phyloP scores from a whole-genome alignment of 2,797 vertebrate genomes.

The Muscicapa striata region DNA sequence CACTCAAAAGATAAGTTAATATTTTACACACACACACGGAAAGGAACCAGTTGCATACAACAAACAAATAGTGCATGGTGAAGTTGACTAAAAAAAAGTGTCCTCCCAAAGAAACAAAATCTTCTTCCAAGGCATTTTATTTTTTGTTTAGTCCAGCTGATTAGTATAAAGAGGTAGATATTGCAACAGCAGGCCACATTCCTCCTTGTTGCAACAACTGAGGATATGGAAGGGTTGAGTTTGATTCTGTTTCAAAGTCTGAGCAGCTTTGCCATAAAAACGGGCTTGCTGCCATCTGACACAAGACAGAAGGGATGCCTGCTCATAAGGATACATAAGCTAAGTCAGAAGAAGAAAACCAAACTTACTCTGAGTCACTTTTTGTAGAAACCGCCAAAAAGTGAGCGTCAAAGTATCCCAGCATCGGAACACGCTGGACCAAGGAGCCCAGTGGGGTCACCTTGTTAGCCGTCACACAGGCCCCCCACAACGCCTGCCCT shows the following conservation, averaged over 20 bases:
- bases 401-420: not conserved
- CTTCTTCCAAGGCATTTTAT: not conserved
- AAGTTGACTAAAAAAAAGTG: not conserved
- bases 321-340: not conserved
- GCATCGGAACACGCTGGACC: not conserved
- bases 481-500: not conserved
- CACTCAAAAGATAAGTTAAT: not conserved
- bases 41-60: not conserved
- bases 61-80: accelerated
- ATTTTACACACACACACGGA: not conserved
- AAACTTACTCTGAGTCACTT: not conserved
- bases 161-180: not conserved
- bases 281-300: not conserved
- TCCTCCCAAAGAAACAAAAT: not conserved
- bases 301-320: not conserved
- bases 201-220: not conserved
- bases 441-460: not conserved
- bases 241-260: too few species aligned
- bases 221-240: not conserved
- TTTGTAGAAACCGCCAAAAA: not conserved
- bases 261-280: not conserved
- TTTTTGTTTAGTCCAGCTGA: not conserved
- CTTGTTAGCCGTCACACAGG: accelerated
- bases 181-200: not conserved
- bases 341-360: not conserved